Evolutionary conservation across 2,888 invertebrate genomes (phyloP).

Genomic region (Altica lythri): DNA sequence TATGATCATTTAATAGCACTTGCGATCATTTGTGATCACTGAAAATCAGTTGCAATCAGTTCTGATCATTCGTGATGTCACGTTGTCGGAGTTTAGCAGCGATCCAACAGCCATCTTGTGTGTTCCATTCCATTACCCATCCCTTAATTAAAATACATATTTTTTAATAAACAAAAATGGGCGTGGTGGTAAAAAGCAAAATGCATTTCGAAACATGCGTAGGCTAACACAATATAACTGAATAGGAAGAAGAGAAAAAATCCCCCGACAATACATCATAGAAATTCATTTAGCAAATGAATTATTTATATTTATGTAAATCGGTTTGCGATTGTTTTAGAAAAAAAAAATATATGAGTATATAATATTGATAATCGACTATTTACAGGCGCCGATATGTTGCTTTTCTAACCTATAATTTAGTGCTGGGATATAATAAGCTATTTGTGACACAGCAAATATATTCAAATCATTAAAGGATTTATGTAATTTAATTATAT

Average conservation of each 20-base stretch:
- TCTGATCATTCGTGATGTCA: not conserved
- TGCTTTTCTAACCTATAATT: conserved; percentile 17
- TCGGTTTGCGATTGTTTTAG: conserved; percentile 19
- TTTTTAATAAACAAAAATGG: conserved; percentile 4
- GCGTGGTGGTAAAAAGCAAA: not conserved
- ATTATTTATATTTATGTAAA: conserved; percentile 26
- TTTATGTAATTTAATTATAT: too few relatives aligned
- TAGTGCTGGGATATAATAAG: conserved; percentile 11
- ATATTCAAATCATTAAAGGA: too few relatives aligned
- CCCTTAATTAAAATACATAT: conserved; percentile 6
- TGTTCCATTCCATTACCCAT: not conserved
- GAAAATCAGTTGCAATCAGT: too few relatives aligned
- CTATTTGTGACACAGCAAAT: conserved; percentile 4
- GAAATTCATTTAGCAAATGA: conserved; percentile 20
- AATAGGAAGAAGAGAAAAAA: conserved; percentile 15
- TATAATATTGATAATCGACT: conserved; percentile 17
- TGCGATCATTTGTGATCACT: too few relatives aligned
- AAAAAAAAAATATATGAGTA: too few relatives aligned
- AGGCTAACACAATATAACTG: not conserved
- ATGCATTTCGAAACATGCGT: not conserved
- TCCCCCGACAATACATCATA: conserved; percentile 23
- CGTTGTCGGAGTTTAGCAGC: not conserved
- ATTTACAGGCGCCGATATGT: conserved; percentile 16
- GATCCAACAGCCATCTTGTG: not conserved
- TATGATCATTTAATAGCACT: too few relatives aligned